Conservation (phyloP, 2,888 invertebrate genomes). For the Agrotis puta region DNA sequence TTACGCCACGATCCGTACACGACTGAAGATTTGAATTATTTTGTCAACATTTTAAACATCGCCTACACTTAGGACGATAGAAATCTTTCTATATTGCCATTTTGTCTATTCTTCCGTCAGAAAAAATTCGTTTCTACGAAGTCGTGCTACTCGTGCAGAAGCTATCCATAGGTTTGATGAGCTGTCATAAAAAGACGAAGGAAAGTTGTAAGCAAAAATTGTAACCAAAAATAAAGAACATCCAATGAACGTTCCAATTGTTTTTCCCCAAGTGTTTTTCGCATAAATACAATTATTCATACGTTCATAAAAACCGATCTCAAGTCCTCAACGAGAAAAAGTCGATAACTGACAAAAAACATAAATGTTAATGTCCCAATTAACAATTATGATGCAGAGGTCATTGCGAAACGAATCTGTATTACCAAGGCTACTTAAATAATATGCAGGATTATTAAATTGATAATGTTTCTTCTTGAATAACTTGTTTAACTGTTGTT, state of each 20-base stretch:
- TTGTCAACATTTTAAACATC: too few species aligned
- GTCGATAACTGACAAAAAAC: conserved; percentile 9
- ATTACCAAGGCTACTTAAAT: conserved; percentile 11
- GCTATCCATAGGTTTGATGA: too few species aligned
- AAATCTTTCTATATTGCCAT: too few species aligned
- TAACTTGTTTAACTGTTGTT: background rate
- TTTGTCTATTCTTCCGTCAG: too few species aligned
- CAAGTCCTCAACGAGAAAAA: background rate
- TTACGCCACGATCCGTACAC: too few species aligned
- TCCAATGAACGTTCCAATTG: background rate
- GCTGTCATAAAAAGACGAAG: too few species aligned
- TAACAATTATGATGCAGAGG: conserved; percentile 1
- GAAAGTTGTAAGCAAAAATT: too few species aligned
- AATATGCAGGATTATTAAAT: background rate
- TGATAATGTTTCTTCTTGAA: background rate
- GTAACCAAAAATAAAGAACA: too few species aligned
- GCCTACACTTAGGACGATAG: too few species aligned
- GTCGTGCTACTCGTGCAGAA: too few species aligned
- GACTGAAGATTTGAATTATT: too few species aligned
- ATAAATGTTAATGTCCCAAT: conserved; percentile 23
- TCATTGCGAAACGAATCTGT: conserved; percentile 14
- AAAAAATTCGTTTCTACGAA: too few species aligned
- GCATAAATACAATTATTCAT: background rate
- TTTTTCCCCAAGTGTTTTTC: background rate
- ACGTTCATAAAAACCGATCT: background rate